phyloP scores from a whole-genome alignment of 2,797 vertebrate genomes.

The Muscicapa comitata region DNA sequence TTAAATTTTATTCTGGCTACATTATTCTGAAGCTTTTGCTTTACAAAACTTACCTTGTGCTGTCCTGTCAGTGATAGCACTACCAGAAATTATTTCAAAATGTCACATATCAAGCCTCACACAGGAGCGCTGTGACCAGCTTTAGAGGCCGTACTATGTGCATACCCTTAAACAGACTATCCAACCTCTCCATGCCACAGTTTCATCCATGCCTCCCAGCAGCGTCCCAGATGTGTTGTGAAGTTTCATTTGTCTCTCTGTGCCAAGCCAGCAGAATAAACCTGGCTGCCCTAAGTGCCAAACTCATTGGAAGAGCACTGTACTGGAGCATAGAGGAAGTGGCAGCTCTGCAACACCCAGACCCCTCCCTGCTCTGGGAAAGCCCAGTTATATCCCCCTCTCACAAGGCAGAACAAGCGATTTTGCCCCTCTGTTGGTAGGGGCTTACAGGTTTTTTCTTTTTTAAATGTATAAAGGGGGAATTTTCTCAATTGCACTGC shows the following conservation, averaged over 20 bases:
- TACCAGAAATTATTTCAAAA: neutral
- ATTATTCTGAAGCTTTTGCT: neutral
- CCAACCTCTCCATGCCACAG: neutral
- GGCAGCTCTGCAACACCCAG: neutral
- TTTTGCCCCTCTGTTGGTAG: neutral
- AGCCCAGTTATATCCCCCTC: neutral
- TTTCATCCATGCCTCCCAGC: neutral
- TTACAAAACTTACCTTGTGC: neutral
- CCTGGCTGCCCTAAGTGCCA: fast-evolving
- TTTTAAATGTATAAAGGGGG: fast-evolving
- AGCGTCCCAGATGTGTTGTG: neutral
- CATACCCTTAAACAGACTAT: neutral
- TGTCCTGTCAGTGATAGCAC: neutral
- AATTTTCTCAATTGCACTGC: neutral
- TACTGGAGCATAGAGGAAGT: neutral
- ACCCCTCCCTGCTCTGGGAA: neutral
- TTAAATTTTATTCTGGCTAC: neutral
- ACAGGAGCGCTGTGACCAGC: neutral
- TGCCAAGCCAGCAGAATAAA: neutral
- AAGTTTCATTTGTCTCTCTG: neutral
- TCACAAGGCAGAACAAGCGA: neutral
- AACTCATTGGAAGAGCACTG: fast-evolving
- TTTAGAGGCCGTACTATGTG: neutral
- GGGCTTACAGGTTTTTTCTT: neutral
- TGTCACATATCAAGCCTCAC: neutral